Conservation (phyloP, 2,113 vertebrate genomes). For the Xyrauchen texanus region DNA sequence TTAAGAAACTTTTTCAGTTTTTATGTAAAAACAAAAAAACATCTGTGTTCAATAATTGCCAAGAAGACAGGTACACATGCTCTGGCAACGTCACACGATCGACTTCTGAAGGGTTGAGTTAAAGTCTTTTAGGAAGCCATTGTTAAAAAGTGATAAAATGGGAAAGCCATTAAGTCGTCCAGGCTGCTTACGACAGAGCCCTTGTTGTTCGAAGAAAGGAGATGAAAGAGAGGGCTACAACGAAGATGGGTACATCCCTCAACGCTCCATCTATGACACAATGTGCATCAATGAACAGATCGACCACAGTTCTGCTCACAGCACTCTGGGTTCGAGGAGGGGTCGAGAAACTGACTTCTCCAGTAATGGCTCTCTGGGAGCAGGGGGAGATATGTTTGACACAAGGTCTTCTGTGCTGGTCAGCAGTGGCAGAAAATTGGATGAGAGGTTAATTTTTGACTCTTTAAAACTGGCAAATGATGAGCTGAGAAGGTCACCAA, state of each 20-base stretch:
- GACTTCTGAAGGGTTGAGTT: neutral
- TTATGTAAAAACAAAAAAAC: neutral
- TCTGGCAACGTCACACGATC: neutral
- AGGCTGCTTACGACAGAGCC: slow-evolving; percentile 93
- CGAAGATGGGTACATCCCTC: slow-evolving; percentile 94
- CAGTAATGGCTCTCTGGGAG: slow-evolving; percentile 82
- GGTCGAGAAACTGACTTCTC: slow-evolving; percentile 81
- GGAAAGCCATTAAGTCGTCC: slow-evolving; percentile 96
- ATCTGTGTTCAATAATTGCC: neutral
- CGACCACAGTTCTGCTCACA: slow-evolving; percentile 85
- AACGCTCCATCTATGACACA: slow-evolving; percentile 95
- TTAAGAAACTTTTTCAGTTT: neutral
- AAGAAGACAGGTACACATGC: slow-evolving; percentile 4
- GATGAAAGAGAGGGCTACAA: slow-evolving; percentile 87
- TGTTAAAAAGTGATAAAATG: slow-evolving; percentile 72
- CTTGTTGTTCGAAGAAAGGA: slow-evolving; percentile 88
- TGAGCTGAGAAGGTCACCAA: slow-evolving; percentile 75
- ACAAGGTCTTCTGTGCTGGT: slow-evolving; percentile 80
- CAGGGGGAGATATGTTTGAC: slow-evolving; percentile 79
- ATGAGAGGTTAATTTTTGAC: slow-evolving; percentile 93
- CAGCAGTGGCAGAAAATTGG: slow-evolving; percentile 83
- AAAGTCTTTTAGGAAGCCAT: neutral
- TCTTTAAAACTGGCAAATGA: slow-evolving; percentile 89
- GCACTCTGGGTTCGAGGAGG: slow-evolving; percentile 83
- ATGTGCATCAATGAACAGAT: slow-evolving; percentile 98